phyloP scores from a whole-genome alignment of 2,797 vertebrate species.

The Tamandua tetradactyla region DNA sequence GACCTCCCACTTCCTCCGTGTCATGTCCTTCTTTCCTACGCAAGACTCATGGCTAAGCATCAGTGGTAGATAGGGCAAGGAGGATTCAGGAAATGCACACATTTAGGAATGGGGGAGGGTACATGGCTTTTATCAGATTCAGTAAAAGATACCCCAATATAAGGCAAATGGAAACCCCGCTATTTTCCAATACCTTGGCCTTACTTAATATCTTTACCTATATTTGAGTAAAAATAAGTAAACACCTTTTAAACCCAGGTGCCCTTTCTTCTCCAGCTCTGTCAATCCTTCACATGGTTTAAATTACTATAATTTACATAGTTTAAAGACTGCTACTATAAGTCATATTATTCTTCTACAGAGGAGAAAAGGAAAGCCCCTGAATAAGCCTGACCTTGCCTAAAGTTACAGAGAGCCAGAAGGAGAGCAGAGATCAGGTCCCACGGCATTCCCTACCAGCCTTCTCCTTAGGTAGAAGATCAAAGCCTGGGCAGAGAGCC shows the following conservation, averaged over 20 bases:
- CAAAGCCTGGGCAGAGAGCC: slow-evolving; percentile 55
- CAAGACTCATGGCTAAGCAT: not conserved
- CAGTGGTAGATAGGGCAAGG: not conserved
- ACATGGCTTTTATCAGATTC: not conserved
- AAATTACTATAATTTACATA: not conserved
- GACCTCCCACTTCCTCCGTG: not conserved
- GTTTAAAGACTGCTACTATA: not conserved
- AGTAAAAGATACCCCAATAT: not conserved
- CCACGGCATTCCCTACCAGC: not conserved
- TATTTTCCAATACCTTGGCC: slow-evolving; percentile 8
- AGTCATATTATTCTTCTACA: not conserved
- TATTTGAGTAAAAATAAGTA: slow-evolving; percentile 47
- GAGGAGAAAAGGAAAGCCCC: not conserved
- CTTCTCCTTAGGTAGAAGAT: slow-evolving; percentile 49
- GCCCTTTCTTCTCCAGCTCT: not conserved
- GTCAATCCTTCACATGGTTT: not conserved
- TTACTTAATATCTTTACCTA: slow-evolving; percentile 44
- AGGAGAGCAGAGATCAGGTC: not conserved
- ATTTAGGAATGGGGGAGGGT: not conserved
- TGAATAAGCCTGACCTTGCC: not conserved
- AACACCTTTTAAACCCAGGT: slow-evolving; percentile 52
- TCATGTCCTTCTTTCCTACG: not conserved
- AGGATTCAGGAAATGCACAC: not conserved
- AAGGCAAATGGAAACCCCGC: not conserved
- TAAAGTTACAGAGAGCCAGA: slow-evolving; percentile 43